A percentile compares a stretch with the other conserved stretches of the same genome.
phyloP scores from a whole-genome alignment of 2,888 invertebrate genomes.

The Julus scandinavius region DNA sequence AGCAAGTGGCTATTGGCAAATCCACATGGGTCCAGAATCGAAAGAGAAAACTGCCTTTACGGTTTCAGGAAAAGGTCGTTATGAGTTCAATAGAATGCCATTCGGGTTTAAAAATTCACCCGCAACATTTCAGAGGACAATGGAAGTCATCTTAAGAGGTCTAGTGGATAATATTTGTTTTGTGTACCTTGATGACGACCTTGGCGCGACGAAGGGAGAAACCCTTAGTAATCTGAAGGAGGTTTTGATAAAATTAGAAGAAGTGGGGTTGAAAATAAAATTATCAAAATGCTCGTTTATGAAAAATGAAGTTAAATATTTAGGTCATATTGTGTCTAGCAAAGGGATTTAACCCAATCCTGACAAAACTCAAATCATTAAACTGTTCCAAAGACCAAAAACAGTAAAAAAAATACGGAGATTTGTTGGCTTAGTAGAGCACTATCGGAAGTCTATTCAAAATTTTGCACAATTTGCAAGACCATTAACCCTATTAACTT shows the following conservation, averaged over 20 bases:
- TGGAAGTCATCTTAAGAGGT: background rate
- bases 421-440: conserved; percentile 44
- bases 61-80: background rate
- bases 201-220: background rate
- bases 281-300: conserved; percentile 47
- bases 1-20: background rate
- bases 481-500: background rate
- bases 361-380: conserved; percentile 9
- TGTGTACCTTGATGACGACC: background rate
- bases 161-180: background rate
- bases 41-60: background rate
- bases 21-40: background rate
- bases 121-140: background rate
- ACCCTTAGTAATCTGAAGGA: background rate
- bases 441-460: conserved; percentile 1
- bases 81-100: background rate
- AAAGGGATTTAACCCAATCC: conserved; percentile 21
- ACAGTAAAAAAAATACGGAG: background rate
- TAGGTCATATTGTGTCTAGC: conserved; percentile 50
- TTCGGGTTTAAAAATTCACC: background rate
- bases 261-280: conserved; percentile 3
- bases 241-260: conserved; percentile 12
- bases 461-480: conserved; percentile 31
- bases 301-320: background rate
- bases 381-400: background rate